These are phyloP conservation scores for Acipenser oxyrinchus DNA, from an alignment of 2,797 vertebrate species.

Conservation along the genomic window DNA sequence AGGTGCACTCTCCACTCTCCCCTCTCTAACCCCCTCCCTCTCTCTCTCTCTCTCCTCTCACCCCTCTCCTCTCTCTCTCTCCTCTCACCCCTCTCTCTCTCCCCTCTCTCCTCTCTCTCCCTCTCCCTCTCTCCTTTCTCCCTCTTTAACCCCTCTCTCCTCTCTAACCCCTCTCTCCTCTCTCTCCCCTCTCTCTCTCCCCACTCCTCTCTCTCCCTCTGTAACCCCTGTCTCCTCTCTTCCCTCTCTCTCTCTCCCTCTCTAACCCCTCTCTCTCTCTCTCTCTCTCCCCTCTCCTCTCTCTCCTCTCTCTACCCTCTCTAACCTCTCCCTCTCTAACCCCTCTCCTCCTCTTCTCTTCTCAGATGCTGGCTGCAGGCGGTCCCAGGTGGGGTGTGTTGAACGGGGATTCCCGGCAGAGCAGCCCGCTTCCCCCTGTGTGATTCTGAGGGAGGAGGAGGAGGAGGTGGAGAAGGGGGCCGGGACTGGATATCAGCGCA, in stretches of 20 bases:
- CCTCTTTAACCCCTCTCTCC: not conserved
- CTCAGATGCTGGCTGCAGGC: slow-evolving; percentile 58
- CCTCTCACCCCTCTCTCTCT: not conserved
- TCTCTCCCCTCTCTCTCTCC: not conserved
- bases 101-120: not conserved
- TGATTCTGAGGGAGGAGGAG: slow-evolving; percentile 22
- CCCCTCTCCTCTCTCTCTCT: not conserved
- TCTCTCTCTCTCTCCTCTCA: not conserved
- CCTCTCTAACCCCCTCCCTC: slow-evolving; percentile 9
- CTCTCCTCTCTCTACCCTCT: not conserved
- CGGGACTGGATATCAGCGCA: slow-evolving; percentile 29
- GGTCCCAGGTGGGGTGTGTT: slow-evolving; percentile 51
- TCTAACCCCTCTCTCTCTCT: not conserved
- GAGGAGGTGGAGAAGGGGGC: slow-evolving; percentile 7
- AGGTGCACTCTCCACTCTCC: not conserved
- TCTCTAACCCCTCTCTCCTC: not conserved
- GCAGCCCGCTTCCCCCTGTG: slow-evolving; percentile 35
- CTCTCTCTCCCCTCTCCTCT: not conserved
- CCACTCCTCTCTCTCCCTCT: slow-evolving; percentile 7
- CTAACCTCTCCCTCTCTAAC: slow-evolving; percentile 5
- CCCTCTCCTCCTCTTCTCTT: slow-evolving; percentile 30
- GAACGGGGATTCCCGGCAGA: slow-evolving; percentile 46
- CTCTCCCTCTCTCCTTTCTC: not conserved
- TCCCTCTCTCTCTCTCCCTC: slow-evolving; percentile 16
- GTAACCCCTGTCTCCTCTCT: slow-evolving; percentile 29